These are phyloP conservation scores for Austrofundulus limnaeus DNA, from an alignment of 2,113 vertebrate species.

Conservation along the genomic window DNA sequence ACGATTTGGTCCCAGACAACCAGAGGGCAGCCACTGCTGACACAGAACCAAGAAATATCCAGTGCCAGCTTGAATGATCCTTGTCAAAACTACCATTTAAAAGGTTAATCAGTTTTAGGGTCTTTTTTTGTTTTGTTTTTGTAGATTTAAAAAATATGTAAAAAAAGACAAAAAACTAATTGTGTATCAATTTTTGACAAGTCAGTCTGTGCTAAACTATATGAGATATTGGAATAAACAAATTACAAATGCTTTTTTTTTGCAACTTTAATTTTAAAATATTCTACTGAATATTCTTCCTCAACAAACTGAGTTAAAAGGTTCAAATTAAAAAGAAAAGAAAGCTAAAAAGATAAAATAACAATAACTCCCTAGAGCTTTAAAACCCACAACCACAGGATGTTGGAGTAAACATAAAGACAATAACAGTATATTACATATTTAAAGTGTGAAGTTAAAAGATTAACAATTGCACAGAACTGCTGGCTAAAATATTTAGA, in stretches of 20 bases:
- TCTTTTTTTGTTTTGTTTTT: too few species aligned
- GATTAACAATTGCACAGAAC: conserved; percentile 64
- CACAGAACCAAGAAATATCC: conserved; percentile 20
- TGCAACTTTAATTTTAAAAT: too few species aligned
- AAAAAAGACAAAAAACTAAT: too few species aligned
- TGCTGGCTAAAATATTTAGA: conserved; percentile 47
- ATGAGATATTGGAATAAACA: too few species aligned
- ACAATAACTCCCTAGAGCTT: conserved; percentile 15
- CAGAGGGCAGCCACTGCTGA: conserved; percentile 14
- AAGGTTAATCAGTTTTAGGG: neutral
- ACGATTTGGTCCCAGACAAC: conserved; percentile 53
- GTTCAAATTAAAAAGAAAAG: too few species aligned
- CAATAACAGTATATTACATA: conserved; percentile 68
- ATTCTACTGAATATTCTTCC: too few species aligned
- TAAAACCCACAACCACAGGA: conserved; percentile 21
- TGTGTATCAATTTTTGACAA: too few species aligned
- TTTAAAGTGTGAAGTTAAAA: conserved; percentile 53
- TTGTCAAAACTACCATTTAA: neutral
- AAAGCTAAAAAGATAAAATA: conserved; percentile 2
- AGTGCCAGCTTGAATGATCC: conserved; percentile 16
- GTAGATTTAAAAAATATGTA: neutral
- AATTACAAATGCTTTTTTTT: too few species aligned
- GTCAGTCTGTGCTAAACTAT: too few species aligned
- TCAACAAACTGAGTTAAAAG: too few species aligned
- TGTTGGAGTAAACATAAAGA: conserved; percentile 32